Evolutionary conservation across 2,888 invertebrate genomes (phyloP).

Genomic region (Amphipoea lucens): DNA sequence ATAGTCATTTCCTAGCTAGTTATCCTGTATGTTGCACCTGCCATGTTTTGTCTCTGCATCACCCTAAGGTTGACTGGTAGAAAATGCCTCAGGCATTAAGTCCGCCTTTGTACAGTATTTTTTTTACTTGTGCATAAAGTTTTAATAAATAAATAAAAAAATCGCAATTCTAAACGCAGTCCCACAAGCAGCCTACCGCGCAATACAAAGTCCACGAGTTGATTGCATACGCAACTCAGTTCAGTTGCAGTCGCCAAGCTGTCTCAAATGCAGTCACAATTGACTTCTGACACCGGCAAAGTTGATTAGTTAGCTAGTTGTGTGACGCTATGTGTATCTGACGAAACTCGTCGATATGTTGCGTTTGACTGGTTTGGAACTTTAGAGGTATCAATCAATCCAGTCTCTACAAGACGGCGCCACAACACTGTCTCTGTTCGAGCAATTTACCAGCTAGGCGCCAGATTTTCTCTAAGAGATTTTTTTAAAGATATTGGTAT

Average conservation of each 20-base stretch:
- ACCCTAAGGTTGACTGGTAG: too few species aligned
- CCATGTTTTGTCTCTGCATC: too few species aligned
- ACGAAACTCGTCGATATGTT: slow-evolving; percentile 50
- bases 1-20: too few species aligned
- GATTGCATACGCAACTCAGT: slow-evolving; percentile 51
- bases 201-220: slow-evolving; percentile 64
- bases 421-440: neutral
- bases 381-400: neutral
- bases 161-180: slow-evolving; percentile 13
- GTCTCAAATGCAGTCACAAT: slow-evolving; percentile 64
- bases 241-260: slow-evolving; percentile 65
- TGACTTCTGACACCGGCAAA: slow-evolving; percentile 62
- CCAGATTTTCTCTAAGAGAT: too few species aligned
- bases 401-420: neutral
- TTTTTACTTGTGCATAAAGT: too few species aligned
- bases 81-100: too few species aligned
- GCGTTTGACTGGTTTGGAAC: neutral
- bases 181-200: slow-evolving; percentile 13
- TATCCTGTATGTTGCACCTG: too few species aligned
- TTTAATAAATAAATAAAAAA: too few species aligned
- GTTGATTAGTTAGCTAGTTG: slow-evolving; percentile 32
- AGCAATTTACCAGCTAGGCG: too few species aligned
- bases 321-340: slow-evolving; percentile 24
- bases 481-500: too few species aligned
- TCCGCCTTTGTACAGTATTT: too few species aligned